A percentile compares a stretch with the other conserved stretches of the same genome.
Evolutionary conservation across 2,113 vertebrate species (phyloP).

Genomic region (Willisornis vidua): DNA sequence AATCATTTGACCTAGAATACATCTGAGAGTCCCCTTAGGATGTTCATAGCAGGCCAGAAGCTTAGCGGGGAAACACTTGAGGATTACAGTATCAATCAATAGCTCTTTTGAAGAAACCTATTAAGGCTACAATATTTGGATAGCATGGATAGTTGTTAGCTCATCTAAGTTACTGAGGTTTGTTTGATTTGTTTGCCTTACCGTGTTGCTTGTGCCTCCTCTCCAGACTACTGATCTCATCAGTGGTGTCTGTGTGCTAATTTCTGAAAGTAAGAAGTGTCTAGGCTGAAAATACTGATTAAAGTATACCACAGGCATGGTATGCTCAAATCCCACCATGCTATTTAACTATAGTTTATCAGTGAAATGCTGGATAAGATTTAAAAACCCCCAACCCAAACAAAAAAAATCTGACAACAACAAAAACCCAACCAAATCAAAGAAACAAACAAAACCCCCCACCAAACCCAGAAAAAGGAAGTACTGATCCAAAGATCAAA

Average conservation of each 20-base stretch:
- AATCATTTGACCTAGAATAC: background rate
- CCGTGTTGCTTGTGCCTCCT: background rate
- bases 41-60: background rate
- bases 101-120: background rate
- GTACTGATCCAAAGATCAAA: background rate
- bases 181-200: background rate
- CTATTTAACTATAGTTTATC: background rate
- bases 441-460: background rate
- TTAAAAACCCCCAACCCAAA: background rate
- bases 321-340: background rate
- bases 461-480: background rate
- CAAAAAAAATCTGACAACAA: too few species aligned
- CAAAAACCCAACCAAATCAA: background rate
- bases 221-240: background rate
- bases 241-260: background rate
- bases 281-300: background rate
- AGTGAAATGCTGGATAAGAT: background rate
- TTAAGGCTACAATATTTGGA: background rate
- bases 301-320: background rate
- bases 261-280: background rate
- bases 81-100: background rate
- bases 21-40: background rate
- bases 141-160: background rate
- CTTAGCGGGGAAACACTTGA: background rate
- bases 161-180: background rate